phyloP scores from a whole-genome alignment of 2,113 vertebrate genomes.

The Stictonetta naevosa region DNA sequence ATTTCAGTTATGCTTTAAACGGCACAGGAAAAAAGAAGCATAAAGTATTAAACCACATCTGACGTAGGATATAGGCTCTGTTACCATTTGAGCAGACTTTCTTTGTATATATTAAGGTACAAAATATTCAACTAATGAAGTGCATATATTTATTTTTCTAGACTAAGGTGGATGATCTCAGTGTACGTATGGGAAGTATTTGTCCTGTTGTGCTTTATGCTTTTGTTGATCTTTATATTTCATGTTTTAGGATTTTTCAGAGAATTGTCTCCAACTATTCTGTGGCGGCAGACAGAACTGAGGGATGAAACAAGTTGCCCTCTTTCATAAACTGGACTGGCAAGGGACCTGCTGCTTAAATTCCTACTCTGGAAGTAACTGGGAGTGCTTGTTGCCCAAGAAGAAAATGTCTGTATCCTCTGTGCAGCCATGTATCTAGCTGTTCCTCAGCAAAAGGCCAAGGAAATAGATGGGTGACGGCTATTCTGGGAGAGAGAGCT shows the following conservation, averaged over 20 bases:
- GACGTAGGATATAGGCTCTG: not conserved
- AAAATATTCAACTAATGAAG: not conserved
- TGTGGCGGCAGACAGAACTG: not conserved
- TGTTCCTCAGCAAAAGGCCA: not conserved
- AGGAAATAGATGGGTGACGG: not conserved
- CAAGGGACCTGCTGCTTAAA: not conserved
- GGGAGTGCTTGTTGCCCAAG: not conserved
- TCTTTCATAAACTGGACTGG: not conserved
- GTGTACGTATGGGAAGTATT: not conserved
- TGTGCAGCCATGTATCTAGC: not conserved
- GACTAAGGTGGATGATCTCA: not conserved
- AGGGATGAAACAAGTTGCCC: not conserved
- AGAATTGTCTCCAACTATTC: not conserved
- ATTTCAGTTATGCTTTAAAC: constrained; percentile 24
- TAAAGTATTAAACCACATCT: not conserved
- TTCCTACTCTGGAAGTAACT: not conserved
- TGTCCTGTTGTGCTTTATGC: not conserved
- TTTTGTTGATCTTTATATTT: not conserved
- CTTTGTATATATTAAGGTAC: not conserved
- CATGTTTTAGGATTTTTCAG: not conserved
- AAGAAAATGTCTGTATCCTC: not conserved
- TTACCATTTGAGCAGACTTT: not conserved
- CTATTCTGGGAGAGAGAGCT: not conserved
- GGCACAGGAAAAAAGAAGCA: not conserved
- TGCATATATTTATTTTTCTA: not conserved